Percentiles rank a stretch among this genome's conserved stretches.
These are phyloP conservation scores for Myioborus miniatus DNA, from an alignment of 2,797 vertebrate species.

Conservation along the genomic window DNA sequence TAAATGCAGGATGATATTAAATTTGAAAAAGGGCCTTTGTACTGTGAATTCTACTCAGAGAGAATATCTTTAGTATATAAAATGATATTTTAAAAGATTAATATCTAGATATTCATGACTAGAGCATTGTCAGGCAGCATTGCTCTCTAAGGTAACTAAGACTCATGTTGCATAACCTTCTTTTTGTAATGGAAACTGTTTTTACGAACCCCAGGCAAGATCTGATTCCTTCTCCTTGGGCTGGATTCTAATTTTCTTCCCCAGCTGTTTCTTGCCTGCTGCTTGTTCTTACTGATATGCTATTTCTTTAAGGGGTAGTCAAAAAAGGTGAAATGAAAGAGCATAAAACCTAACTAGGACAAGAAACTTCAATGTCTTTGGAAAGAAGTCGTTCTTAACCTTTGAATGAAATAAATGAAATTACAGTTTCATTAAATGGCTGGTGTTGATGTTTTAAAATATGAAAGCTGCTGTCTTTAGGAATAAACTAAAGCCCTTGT, in stretches of 20 bases:
- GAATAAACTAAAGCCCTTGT: background rate
- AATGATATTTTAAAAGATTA: background rate
- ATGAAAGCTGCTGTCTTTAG: background rate
- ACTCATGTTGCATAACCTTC: background rate
- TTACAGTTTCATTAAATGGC: background rate
- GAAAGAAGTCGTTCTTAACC: background rate
- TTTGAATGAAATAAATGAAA: background rate
- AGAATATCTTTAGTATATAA: background rate
- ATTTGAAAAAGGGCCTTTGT: background rate
- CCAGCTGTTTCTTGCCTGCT: background rate
- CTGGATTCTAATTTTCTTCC: background rate
- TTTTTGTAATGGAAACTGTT: background rate
- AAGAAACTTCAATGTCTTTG: background rate
- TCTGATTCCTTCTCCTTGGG: background rate
- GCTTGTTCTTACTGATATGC: fast-evolving
- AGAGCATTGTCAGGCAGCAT: background rate
- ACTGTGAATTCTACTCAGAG: background rate
- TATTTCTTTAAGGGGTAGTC: background rate
- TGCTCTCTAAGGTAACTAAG: background rate
- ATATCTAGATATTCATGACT: background rate
- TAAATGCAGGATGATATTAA: background rate
- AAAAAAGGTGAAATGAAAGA: background rate
- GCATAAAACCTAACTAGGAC: background rate
- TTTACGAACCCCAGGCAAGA: background rate
- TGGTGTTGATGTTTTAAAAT: background rate